phyloP scores from a whole-genome alignment of 2,797 vertebrate genomes.

The Sebastes cheni region DNA sequence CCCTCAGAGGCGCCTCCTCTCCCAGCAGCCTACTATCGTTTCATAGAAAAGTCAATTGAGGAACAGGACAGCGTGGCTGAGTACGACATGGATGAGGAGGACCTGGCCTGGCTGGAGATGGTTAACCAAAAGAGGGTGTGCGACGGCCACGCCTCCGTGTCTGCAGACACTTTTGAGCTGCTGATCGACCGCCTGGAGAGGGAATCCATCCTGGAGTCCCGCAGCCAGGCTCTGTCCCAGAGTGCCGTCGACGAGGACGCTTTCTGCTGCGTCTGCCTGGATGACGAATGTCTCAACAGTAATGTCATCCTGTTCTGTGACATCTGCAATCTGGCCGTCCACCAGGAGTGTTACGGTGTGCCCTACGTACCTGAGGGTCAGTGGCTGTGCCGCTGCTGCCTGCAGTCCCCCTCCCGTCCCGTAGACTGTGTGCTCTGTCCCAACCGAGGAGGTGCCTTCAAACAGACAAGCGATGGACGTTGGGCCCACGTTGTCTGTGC shows the following conservation, averaged over 20 bases:
- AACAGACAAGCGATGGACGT: constrained; percentile 96
- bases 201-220: constrained; percentile 93
- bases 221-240: constrained; percentile 89
- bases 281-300: constrained; percentile 98
- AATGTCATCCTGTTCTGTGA: constrained; percentile 98
- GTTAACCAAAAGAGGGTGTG: constrained; percentile 93
- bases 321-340: constrained; percentile 97
- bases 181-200: constrained; percentile 94
- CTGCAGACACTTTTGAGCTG: constrained; percentile 93
- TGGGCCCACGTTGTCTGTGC: constrained; percentile 99
- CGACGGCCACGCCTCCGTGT: constrained; percentile 89
- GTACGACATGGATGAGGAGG: constrained; percentile 99
- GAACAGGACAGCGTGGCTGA: constrained; percentile 94
- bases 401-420: constrained; percentile 94
- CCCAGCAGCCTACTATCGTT: constrained; percentile 90
- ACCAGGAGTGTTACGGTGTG: constrained; percentile 99
- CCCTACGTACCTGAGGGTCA: constrained; percentile 98
- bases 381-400: constrained; percentile 98
- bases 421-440: constrained; percentile 98
- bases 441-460: constrained; percentile 97
- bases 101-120: constrained; percentile 97
- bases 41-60: constrained; percentile 89
- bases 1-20: constrained; percentile 85
- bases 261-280: constrained; percentile 96
- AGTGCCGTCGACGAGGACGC: constrained; percentile 93